A percentile compares a stretch with the other conserved stretches of the same genome.
These are phyloP conservation scores for Potamarius usumacintae DNA, from an alignment of 2,113 vertebrate genomes.

Conservation along the genomic window DNA sequence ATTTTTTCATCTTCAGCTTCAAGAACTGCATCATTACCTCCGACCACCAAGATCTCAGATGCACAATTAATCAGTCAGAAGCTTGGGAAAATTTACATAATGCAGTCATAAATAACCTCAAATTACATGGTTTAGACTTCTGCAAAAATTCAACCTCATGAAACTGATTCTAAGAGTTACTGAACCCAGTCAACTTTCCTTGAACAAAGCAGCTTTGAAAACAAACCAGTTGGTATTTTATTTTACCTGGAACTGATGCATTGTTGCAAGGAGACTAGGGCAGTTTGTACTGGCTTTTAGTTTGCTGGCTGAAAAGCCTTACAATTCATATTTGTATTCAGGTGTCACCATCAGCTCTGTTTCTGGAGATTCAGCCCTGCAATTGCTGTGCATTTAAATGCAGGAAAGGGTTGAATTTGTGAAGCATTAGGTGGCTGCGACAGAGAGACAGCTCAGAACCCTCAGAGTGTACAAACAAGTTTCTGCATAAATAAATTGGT, in stretches of 20 bases:
- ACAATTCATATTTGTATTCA: slow-evolving; percentile 40
- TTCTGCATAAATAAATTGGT: not conserved
- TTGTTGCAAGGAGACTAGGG: not conserved
- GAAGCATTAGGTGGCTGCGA: not conserved
- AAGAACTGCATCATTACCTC: not conserved
- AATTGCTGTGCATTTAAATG: slow-evolving; percentile 23
- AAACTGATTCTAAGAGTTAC: not conserved
- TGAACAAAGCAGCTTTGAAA: not conserved
- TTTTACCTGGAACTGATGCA: not conserved
- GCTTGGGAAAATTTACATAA: not conserved
- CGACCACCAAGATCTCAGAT: not conserved
- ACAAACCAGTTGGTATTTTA: not conserved
- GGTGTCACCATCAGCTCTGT: not conserved
- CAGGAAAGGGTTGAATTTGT: slow-evolving; percentile 7
- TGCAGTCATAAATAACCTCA: not conserved
- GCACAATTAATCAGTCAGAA: not conserved
- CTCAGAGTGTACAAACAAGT: slow-evolving; percentile 1
- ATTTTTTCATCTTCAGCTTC: not conserved
- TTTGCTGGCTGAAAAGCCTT: slow-evolving; percentile 12
- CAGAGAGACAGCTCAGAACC: not conserved
- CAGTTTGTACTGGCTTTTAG: not conserved
- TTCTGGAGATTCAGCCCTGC: slow-evolving; percentile 18
- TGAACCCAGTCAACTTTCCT: slow-evolving; percentile 9
- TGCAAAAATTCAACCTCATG: not conserved
- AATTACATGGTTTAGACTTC: not conserved